phyloP scores from a whole-genome alignment of 2,797 vertebrate genomes.

The Gymnothorax javanicus region DNA sequence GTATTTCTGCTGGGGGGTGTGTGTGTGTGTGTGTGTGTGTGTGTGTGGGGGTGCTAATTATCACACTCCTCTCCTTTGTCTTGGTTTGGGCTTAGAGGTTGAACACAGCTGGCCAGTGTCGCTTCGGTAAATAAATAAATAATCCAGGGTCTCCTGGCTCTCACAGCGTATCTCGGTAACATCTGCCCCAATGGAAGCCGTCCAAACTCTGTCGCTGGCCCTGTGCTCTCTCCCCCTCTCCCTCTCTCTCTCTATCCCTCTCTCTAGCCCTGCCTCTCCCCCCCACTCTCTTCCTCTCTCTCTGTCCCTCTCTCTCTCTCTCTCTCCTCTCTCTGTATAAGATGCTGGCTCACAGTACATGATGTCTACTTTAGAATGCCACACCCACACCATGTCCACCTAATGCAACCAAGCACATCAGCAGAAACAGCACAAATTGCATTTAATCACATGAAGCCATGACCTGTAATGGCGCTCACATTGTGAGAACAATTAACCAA shows the following conservation, averaged over 20 bases:
- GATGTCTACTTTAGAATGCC: not conserved
- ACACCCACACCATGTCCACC: not conserved
- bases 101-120: conserved; percentile 1
- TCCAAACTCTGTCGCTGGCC: not conserved
- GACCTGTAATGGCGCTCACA: not conserved
- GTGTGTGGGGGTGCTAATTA: not conserved
- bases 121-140: conserved; percentile 15
- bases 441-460: not conserved
- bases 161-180: not conserved
- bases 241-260: not conserved
- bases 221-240: not conserved
- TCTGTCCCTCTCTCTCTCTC: not conserved
- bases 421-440: not conserved
- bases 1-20: not conserved
- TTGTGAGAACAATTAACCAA: not conserved
- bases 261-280: not conserved
- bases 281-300: not conserved
- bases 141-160: not conserved
- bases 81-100: not conserved
- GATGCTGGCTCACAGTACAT: not conserved
- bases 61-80: conserved; percentile 12
- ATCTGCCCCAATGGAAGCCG: conserved; percentile 7
- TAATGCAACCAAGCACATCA: not conserved
- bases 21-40: not conserved
- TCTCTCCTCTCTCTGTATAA: not conserved